phyloP scores from a whole-genome alignment of 2,888 invertebrate species.

The Scaptomyza reducta region DNA sequence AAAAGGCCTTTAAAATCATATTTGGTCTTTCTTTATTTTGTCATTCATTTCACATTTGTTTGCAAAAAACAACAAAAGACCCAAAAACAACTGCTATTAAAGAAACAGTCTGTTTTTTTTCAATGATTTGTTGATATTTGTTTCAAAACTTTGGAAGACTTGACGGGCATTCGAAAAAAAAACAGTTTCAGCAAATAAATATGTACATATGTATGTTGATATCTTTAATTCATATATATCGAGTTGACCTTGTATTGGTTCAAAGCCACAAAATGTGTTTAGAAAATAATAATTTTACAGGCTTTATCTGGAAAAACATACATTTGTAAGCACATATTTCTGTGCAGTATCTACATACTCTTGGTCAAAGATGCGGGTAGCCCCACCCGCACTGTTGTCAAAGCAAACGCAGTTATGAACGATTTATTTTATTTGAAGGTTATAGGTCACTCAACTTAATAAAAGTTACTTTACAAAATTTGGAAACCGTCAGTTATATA shows the following conservation, averaged over 20 bases:
- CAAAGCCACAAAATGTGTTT: conserved; percentile 42
- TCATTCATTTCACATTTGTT: conserved; percentile 41
- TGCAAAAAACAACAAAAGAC: conserved; percentile 13
- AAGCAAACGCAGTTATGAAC: not conserved
- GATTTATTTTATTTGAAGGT: conserved; percentile 13
- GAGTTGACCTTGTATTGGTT: conserved; percentile 55
- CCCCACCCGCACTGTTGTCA: conserved; percentile 20
- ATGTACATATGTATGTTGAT: conserved; percentile 3
- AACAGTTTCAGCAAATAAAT: conserved; percentile 14
- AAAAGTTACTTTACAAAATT: too few species aligned
- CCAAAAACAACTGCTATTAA: conserved; percentile 31
- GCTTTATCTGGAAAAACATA: not conserved
- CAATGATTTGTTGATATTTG: conserved; percentile 49
- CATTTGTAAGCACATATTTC: not conserved
- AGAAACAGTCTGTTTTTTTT: conserved; percentile 24
- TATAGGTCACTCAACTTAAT: conserved; percentile 25
- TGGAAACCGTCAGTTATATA: too few species aligned
- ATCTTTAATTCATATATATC: conserved; percentile 24
- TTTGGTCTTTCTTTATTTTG: conserved; percentile 51
- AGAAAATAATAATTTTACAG: conserved; percentile 21
- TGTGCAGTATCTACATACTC: not conserved
- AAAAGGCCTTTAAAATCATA: conserved; percentile 57
- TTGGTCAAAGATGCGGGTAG: conserved; percentile 37
- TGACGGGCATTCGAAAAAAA: conserved; percentile 37
- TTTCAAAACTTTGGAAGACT: conserved; percentile 40